These are phyloP conservation scores for Orcinus orca DNA, from an alignment of 2,113 vertebrate species.

Conservation along the genomic window DNA sequence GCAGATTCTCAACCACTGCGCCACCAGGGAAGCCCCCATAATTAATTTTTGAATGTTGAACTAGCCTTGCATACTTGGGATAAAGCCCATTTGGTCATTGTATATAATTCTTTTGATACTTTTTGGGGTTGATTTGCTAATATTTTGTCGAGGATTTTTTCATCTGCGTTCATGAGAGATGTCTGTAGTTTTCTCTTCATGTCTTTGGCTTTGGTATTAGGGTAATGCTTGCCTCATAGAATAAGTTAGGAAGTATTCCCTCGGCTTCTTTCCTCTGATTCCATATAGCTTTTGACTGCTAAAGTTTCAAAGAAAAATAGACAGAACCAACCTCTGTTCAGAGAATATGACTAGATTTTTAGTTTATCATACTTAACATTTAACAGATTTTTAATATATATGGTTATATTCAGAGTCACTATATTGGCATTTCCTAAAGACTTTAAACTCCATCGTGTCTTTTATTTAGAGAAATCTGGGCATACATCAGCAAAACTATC, in stretches of 20 bases:
- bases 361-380: neutral
- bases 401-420: neutral
- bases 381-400: neutral
- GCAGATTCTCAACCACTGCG: no score
- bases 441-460: neutral
- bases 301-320: neutral
- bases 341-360: neutral
- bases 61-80: neutral
- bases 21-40: neutral
- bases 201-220: neutral
- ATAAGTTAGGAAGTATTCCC: neutral
- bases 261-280: neutral
- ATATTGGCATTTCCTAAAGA: neutral
- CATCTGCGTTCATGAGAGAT: neutral
- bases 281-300: neutral
- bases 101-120: neutral
- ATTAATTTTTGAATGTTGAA: neutral
- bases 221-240: neutral
- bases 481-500: neutral
- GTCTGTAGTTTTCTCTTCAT: neutral
- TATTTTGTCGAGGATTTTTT: neutral
- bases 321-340: neutral
- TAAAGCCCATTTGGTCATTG: neutral
- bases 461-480: constrained; percentile 26
- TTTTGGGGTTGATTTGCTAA: neutral